These are phyloP conservation scores for Agonopterix subpropinquella DNA, from an alignment of 2,888 invertebrate species.

Conservation along the genomic window DNA sequence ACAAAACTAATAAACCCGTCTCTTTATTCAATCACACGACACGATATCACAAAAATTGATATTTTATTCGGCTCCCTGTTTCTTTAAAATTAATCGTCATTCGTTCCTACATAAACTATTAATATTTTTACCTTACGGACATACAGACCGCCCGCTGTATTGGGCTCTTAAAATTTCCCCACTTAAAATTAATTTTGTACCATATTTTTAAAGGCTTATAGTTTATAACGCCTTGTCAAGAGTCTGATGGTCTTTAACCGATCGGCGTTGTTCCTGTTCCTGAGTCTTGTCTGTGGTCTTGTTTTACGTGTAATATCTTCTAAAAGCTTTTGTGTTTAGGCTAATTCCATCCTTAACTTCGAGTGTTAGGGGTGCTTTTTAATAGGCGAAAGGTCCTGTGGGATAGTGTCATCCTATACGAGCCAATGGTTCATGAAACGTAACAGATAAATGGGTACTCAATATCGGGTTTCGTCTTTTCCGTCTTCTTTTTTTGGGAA, in stretches of 20 bases:
- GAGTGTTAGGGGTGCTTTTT: slow-evolving; percentile 21
- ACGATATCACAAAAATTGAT: slow-evolving; percentile 36
- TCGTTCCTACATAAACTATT: slow-evolving; percentile 39
- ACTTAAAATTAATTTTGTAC: slow-evolving; percentile 10
- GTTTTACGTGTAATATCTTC: slow-evolving; percentile 45
- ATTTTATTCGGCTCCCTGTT: slow-evolving; percentile 34
- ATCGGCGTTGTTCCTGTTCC: slow-evolving; percentile 34
- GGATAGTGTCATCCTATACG: slow-evolving; percentile 63
- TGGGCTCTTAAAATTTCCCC: slow-evolving; percentile 27
- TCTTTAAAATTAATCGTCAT: slow-evolving; percentile 46
- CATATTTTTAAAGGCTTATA: slow-evolving; percentile 20
- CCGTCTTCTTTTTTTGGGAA: slow-evolving; percentile 29
- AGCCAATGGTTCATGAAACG: slow-evolving; percentile 57
- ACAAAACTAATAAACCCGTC: too few species aligned
- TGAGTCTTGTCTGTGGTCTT: too few species aligned
- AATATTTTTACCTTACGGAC: slow-evolving; percentile 47
- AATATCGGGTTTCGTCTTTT: slow-evolving; percentile 59
- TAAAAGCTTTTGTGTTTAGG: slow-evolving; percentile 18
- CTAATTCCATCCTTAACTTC: slow-evolving; percentile 22
- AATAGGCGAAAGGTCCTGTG: slow-evolving; percentile 11
- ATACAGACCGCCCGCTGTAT: slow-evolving; percentile 52
- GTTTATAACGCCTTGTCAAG: slow-evolving; percentile 15
- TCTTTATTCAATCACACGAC: slow-evolving; percentile 7
- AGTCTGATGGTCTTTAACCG: slow-evolving; percentile 23
- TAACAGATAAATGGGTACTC: slow-evolving; percentile 62